Evolutionary conservation across 1,140 invertebrate genomes (phyloP).

Genomic region (Cotesia chilonis): DNA sequence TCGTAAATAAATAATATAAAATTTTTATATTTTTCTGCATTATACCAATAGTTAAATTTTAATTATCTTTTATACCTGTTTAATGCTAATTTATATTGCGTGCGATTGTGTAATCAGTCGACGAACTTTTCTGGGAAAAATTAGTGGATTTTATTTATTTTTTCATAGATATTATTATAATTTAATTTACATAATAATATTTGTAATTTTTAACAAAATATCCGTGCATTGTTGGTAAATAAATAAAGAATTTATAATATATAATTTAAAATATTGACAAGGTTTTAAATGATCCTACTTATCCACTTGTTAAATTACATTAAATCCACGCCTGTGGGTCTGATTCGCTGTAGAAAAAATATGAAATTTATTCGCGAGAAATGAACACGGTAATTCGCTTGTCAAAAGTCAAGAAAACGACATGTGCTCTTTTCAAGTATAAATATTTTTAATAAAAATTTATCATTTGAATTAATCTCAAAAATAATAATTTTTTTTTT

Average conservation of each 20-base stretch:
- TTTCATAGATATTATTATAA: too few relatives aligned
- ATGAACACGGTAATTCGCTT: background rate
- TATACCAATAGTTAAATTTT: too few relatives aligned
- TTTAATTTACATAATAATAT: background rate
- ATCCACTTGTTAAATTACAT: constrained; percentile 13
- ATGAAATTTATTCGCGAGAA: background rate
- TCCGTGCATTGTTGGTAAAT: background rate
- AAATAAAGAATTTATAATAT: background rate
- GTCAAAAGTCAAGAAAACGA: background rate
- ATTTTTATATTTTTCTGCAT: too few relatives aligned
- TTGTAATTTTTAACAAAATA: background rate
- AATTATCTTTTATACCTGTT: too few relatives aligned
- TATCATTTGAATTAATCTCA: background rate
- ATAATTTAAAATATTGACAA: background rate
- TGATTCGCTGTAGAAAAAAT: constrained; percentile 15
- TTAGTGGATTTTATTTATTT: too few relatives aligned
- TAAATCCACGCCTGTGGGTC: constrained; percentile 10
- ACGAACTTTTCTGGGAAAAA: too few relatives aligned
- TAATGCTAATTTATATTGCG: too few relatives aligned
- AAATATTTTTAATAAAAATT: background rate
- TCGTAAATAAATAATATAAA: too few relatives aligned
- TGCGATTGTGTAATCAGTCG: too few relatives aligned
- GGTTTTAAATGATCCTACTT: constrained; percentile 21
- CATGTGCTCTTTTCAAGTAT: background rate
- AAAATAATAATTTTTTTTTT: too few relatives aligned